Percentiles rank a stretch among this genome's conserved stretches.
These are phyloP conservation scores for Bufo gargarizans DNA, from an alignment of 2,113 vertebrate species.

Conservation along the genomic window DNA sequence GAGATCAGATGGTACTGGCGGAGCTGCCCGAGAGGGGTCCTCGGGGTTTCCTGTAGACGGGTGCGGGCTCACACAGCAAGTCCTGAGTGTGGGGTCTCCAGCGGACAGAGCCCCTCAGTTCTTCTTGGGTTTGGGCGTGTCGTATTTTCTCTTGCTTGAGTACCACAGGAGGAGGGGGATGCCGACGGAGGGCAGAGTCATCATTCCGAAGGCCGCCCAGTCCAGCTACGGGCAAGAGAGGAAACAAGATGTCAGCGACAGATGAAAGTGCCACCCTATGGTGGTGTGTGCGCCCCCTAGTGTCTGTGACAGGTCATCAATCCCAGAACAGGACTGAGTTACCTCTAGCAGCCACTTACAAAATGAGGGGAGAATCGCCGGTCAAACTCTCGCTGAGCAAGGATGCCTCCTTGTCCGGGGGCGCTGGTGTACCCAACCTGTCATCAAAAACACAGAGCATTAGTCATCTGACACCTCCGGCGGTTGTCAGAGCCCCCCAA, in stretches of 20 bases:
- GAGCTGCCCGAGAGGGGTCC: neutral
- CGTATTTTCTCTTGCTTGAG: conserved; percentile 95
- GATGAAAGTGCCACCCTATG: neutral
- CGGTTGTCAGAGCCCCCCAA: neutral
- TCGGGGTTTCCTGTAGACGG: neutral
- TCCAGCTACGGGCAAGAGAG: conserved; percentile 78
- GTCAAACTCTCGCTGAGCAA: conserved; percentile 94
- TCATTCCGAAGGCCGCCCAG: conserved; percentile 95
- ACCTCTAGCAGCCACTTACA: conserved; percentile 72
- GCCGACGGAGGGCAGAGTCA: conserved; percentile 96
- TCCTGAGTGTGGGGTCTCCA: neutral
- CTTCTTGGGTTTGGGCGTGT: conserved; percentile 90
- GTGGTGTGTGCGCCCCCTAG: neutral
- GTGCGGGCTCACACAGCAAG: neutral
- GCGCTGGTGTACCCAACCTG: conserved; percentile 93
- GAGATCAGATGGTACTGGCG: neutral
- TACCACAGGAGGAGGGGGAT: conserved; percentile 96
- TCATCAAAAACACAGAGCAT: neutral
- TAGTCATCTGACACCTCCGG: neutral
- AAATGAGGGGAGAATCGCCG: conserved; percentile 95
- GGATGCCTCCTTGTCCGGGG: conserved; percentile 92
- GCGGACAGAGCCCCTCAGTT: conserved; percentile 74
- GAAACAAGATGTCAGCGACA: neutral
- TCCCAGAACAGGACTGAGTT: neutral
- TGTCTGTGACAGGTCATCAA: neutral